Base-by-base conservation (phyloP, 2,797 vertebrate genomes). In the Mormyrops boulengeri region DNA sequence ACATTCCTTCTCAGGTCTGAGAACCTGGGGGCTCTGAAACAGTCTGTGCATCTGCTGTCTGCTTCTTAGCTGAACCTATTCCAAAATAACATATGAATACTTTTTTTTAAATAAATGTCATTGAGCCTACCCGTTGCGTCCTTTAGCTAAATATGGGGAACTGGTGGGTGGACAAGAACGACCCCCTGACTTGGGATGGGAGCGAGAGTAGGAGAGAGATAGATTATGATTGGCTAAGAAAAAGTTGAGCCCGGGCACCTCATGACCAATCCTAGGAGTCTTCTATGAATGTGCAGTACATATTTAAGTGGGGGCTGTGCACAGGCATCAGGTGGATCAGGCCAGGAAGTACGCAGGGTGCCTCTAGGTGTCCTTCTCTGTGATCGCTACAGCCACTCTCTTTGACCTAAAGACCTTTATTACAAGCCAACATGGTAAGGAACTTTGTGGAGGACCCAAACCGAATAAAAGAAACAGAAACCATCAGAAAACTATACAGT, bases 71-170 rank as follows among this genome's bases (percentile, higher is more conserved):
- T 86, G 55, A 50, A 88, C 53, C 60, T 8, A 53, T 62, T 90
- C 88, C 73, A 90, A 90, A 90, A 89, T 89, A 90, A 90, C 88
- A 52, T 53, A n/a, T 60, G 47, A 49, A 57, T 53, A 49, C 69
- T 85, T 73, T 12, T 90, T 88, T 86, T 90, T 77, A 73, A 89
- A 87, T 87, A 88, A 90, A 89, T 90, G 82, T 90, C 88, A 89
- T 73, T 90, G 88, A 89, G 53, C 85, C 82, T 73, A 44, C 7
- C 87, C 50, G 90, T 73, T 9, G 77, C 85, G 82, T 86, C 90
- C 90, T 90, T 88, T 44, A 86, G 87, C 90, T 90, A 90, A 90
- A 90, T 90, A 90, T 85, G 90, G 90, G 77, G 22, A 89, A 55
- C 85, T 88, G 26, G 88, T 50, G 55, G 47, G 88, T 19, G 88